phyloP scores from a whole-genome alignment of 1,140 invertebrate genomes.

The Microplitis demolitor region DNA sequence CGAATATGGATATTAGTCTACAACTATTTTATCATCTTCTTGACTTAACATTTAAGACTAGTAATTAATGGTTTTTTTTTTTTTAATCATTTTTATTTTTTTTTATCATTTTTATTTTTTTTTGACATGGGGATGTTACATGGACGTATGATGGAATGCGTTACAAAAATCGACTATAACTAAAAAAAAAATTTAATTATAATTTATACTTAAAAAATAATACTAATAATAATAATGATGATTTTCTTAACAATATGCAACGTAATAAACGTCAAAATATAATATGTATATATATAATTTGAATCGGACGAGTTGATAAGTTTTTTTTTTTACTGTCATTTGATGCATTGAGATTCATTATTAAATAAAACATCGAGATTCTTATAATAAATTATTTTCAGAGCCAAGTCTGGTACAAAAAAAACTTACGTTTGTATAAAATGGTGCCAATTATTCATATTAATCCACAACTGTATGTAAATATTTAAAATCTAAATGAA shows the following conservation, averaged over 20 bases:
- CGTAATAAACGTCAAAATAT: constrained; percentile 21
- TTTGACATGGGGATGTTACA: constrained; percentile 55
- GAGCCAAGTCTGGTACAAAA: constrained; percentile 20
- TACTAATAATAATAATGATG: constrained; percentile 31
- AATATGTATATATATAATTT: constrained; percentile 9
- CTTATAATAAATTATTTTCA: too few species aligned
- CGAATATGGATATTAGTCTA: constrained; percentile 19
- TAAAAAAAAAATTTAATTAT: constrained; percentile 27
- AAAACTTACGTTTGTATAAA: constrained; percentile 15
- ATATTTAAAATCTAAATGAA: not conserved
- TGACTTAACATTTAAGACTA: not conserved
- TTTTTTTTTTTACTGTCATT: constrained; percentile 9
- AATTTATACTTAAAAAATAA: not conserved
- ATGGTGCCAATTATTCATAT: not conserved
- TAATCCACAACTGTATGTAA: constrained; percentile 23
- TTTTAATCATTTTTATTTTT: not conserved
- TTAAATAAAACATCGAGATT: not conserved
- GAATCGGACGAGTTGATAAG: not conserved
- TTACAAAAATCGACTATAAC: constrained; percentile 40
- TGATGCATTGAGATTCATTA: not conserved
- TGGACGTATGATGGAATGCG: constrained; percentile 51
- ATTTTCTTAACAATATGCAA: constrained; percentile 35
- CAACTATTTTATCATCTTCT: not conserved
- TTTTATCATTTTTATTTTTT: constrained; percentile 32
- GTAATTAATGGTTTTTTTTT: constrained; percentile 2